Evolutionary conservation across 2,888 invertebrate genomes (phyloP), one percentile per base, ranked within the genome.

Genomic region (Folsomia manolachei): DNA sequence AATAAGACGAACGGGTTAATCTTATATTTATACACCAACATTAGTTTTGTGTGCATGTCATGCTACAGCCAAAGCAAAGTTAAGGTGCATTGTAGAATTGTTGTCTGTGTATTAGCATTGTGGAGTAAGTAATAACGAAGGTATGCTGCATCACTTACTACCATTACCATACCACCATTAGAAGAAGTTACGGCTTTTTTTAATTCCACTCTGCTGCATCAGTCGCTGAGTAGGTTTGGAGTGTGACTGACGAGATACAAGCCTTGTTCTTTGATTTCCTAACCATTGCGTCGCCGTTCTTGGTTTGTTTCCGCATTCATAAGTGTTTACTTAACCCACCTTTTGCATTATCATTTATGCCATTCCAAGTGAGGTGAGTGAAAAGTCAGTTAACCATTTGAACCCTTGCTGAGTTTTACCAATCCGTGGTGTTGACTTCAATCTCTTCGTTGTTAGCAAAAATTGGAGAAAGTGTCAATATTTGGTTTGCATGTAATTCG

Each of bases 261-360:
- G 4, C 21, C 1, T 23, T 9, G 9, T 51, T 53, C 11, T 25
- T 24, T 52, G n/a, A 14, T 66, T 51, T 66, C 66, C 4, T 14
- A 39, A 39, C 39, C n/a, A n/a, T n/a, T n/a, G 39, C 39, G 56
- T 56, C 7, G 65, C 18, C 14, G 1, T 23, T 9, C 56, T 53
- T 56, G 19, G 23, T 21, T 52, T 27, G 52, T 67, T 67, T 67
- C 67, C 67, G 67, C 56, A 26, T 67, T 67, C 27, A n/a, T n/a
- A n/a, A n/a, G 60, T 67, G 25, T 67, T 67, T 53, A 26, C 25
- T 56, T 67, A 56, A 67, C 67, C 67, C 60, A 67, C 52, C 67
- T 67, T 25, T 24, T n/a, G n/a, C n/a, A n/a, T n/a, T n/a, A n/a
- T 24, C 56, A 56, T 56, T 7, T 21, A 56, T 39, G 7, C 7